Conservation (phyloP, 2,113 vertebrate genomes). For the Pterophyllum scalare region DNA sequence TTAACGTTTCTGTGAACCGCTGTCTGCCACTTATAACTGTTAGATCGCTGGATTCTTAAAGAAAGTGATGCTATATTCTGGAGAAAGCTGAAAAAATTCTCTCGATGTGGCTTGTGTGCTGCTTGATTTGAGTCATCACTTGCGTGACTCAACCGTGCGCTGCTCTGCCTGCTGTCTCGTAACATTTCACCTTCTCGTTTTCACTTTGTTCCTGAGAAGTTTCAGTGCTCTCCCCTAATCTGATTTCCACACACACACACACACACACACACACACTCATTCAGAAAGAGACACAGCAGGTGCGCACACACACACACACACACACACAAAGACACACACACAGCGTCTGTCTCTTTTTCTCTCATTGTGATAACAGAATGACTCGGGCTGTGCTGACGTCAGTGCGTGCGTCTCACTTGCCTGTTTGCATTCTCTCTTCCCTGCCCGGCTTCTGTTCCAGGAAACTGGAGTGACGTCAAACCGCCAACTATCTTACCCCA, state of each 20-base stretch:
- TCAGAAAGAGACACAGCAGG: conserved; percentile 12
- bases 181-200: conserved; percentile 34
- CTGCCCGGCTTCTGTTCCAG: conserved; percentile 88
- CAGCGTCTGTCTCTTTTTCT: background rate
- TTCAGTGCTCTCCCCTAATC: background rate
- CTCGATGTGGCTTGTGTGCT: background rate
- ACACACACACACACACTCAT: conserved; percentile 8
- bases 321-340: conserved; percentile 24
- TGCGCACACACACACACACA: conserved; percentile 19
- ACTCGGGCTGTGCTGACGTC: conserved; percentile 88
- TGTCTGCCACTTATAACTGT: background rate
- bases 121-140: conserved; percentile 32
- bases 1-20: background rate
- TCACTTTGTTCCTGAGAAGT: conserved; percentile 53
- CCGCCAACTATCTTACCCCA: conserved; percentile 45
- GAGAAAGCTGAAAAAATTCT: background rate
- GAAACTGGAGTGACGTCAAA: conserved; percentile 92
- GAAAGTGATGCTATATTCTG: background rate
- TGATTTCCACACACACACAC: background rate
- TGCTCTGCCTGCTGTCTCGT: conserved; percentile 9
- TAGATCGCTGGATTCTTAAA: background rate
- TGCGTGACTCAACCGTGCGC: conserved; percentile 43
- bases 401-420: conserved; percentile 85
- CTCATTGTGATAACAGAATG: conserved; percentile 80
- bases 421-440: conserved; percentile 87